Evolutionary conservation across 2,113 vertebrate species (phyloP), one percentile per base, ranked within the genome.

Genomic region (Arothron firmamentum): DNA sequence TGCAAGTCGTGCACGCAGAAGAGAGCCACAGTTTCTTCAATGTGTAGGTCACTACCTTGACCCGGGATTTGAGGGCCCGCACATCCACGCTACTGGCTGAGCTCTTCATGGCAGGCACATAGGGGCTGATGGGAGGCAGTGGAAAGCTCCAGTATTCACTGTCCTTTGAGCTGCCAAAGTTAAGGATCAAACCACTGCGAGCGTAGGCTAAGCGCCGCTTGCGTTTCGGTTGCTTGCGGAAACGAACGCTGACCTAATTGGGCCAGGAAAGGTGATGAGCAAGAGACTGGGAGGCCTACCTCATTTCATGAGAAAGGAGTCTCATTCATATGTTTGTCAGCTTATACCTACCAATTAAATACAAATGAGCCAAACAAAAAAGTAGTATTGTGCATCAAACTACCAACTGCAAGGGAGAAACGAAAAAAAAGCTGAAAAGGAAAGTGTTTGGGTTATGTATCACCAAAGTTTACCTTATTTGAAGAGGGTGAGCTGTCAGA

Each of bases 81-180:
- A 72, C 6, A 25, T 77, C 78, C 57, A 52, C 0, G 31, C 72
- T 74, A 85, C 73, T 79, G 82, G 67, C 62, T 0, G 78, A 77
- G 72, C 28, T 72, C 77, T 68, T 79, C 76, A 77, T 1, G 42
- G 3, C 57, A 48, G 77, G 4, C 25, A 47, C 18, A 1, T 38
- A 6, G 12, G 91, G 90, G 65, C 83, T 91, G 57, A 91, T 80
- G 62, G 91, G 91, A 38, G 90, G 91, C 60, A 92, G 82, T 0
- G 91, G 90, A 75, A 88, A 92, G 65, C 52, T 90, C 91, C 91
- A 92, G 81, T 76, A 92, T 54, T 90, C 90, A 10, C 64, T 72
- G 47, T 92, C 90, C 62, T 65, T 77, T 71, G 82, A 77, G 41
- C 70, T 65, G 6, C 9, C 66, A 69, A 72, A 65, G 65, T 87